Evolutionary conservation across 2,113 vertebrate genomes (phyloP).

Genomic region (Passer domesticus): DNA sequence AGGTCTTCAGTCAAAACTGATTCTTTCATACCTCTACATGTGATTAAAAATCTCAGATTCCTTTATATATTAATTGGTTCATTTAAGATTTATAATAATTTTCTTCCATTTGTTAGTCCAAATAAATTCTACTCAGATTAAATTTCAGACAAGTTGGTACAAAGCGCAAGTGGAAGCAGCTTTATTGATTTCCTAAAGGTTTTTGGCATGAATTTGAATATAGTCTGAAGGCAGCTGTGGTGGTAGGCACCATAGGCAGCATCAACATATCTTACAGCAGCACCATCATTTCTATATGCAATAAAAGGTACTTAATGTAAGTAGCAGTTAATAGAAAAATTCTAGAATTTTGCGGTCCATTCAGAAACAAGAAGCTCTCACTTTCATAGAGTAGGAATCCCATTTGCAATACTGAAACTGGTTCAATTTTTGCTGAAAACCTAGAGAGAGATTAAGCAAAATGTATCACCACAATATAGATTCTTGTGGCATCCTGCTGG

Average conservation of each 20-base stretch:
- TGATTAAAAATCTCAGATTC: background rate
- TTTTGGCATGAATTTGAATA: background rate
- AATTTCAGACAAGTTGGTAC: background rate
- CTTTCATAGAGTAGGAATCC: background rate
- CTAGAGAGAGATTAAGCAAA: background rate
- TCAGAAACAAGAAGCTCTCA: background rate
- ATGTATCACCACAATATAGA: background rate
- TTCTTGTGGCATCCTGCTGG: background rate
- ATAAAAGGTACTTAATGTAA: background rate
- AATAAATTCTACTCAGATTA: background rate
- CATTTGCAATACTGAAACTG: background rate
- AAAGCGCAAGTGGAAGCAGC: background rate
- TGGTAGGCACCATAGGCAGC: background rate
- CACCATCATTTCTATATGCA: background rate
- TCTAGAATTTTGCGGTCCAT: background rate
- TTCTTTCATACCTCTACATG: background rate
- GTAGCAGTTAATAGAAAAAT: background rate
- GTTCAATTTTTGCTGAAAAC: background rate
- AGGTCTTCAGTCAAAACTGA: background rate
- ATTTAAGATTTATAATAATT: background rate
- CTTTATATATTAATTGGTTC: background rate
- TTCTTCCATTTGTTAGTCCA: background rate
- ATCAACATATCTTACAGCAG: background rate
- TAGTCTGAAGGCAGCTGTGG: background rate
- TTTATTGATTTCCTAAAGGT: background rate